Evolutionary conservation across 2,888 invertebrate genomes (phyloP), one percentile per base, ranked within the genome.

Genomic region (Idaea straminata): DNA sequence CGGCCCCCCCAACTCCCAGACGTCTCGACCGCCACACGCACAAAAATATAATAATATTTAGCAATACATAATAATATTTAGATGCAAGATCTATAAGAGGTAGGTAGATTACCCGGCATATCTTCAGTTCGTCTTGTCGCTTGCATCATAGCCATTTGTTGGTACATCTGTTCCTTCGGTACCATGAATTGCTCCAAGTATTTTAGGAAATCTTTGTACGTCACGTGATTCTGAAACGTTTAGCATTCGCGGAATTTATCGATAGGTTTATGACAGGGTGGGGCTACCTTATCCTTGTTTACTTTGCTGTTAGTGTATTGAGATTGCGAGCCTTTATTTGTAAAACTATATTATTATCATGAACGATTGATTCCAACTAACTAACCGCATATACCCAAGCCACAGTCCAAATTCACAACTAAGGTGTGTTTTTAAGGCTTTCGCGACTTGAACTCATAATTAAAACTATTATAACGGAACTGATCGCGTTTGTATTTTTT

Each of bases 131-230:
- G 77, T 38, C 87, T 76, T 7, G 83, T 75, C n/a, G 87, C 81
- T 75, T 87, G 88, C 88, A 88, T 87, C 83, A 88, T 84, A 3
- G 86, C 83, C 90, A 88, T 88, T 66, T 88, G 88, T 69, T 89
- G 87, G 74, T 84, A 92, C 88, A 88, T 88, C 79, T 89, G 91
- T 64, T 88, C 93, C 71, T 84, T 89, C 0, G 90, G 89, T 7
- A 89, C 83, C 78, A 94, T 91, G 77, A 95, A 95, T 74, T 95
- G 94, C 72, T 95, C 95, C 64, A 95, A 85, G 76, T 95, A 95
- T 67, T 94, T 92, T 35, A 96, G 82, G 80, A 96, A 96, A 72
- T 96, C 95, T 64, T 94, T 93, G 80, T 95, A 96, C 0, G 95
- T 95, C 65, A 95, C 95, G 80, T 96, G 96, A 69, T 95, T 95